phyloP scores from a whole-genome alignment of 2,797 vertebrate species.

The Spinus pinus region DNA sequence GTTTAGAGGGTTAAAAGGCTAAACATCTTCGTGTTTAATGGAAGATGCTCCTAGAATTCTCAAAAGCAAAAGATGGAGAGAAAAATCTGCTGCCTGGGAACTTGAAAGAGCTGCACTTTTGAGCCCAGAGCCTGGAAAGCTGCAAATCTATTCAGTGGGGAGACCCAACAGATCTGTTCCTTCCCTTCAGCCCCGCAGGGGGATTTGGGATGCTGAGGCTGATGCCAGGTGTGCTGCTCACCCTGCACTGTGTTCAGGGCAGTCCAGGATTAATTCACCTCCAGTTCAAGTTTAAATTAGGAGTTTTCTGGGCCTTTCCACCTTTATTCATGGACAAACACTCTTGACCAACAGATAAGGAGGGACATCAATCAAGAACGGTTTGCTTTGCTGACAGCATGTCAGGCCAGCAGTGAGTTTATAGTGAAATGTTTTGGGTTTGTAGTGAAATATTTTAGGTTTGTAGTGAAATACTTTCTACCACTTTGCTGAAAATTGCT shows the following conservation, averaged over 20 bases:
- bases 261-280: neutral
- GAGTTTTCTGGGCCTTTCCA: neutral
- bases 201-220: neutral
- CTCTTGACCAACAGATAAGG: accelerated
- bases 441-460: neutral
- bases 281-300: neutral
- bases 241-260: accelerated
- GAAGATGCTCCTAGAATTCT: slow-evolving; percentile 58
- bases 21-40: slow-evolving; percentile 44
- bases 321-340: neutral
- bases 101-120: slow-evolving; percentile 43
- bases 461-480: neutral
- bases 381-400: neutral
- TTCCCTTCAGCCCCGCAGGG: neutral
- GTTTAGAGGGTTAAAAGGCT: slow-evolving; percentile 62
- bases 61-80: slow-evolving; percentile 42
- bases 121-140: neutral
- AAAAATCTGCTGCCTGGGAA: slow-evolving; percentile 46
- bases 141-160: neutral
- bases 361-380: neutral
- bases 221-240: neutral
- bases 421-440: neutral
- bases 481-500: neutral
- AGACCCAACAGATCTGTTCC: neutral
- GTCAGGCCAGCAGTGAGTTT: accelerated